Evolutionary conservation across 1,140 invertebrate species (phyloP), one percentile per base, ranked within the genome.

Genomic region (Rhagoletis pomonella): DNA sequence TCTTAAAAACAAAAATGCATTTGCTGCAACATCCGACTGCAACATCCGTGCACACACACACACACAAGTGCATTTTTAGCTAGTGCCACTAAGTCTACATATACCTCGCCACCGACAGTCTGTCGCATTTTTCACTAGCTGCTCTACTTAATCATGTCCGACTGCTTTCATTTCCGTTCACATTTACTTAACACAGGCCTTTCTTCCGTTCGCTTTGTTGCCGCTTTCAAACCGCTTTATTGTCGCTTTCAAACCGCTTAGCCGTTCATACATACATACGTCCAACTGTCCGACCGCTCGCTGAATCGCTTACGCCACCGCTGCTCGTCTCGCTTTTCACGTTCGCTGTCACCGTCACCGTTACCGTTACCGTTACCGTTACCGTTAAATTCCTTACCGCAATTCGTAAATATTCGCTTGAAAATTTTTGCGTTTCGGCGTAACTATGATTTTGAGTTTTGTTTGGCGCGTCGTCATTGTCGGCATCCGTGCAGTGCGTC

Each of bases 121-220:
- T 29, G 5, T 55, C 50, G 50, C 50, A 10, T 55, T 55, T 55
- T 10, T 44, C 73, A 55, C 17, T 69, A 5, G 17, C 44, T 55
- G n/a, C 47, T 19, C 73, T 9, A 55, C 73, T 81, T 55, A 81
- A 81, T 81, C 47, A 55, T 42, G 39, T 77, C 55, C 44, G 44
- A 77, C 73, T 9, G 44, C 73, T 39, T n/a, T 77, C 60, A 77
- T 39, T 77, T 77, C 73, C 73, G 73, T 77, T 77, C 19, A 47
- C 47, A 73, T 50, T 73, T 73, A 73, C 17, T 47, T 47, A 62
- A 9, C 42, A 50, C 42, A 73, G 39, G 44, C 73, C 47, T 6
- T 58, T 6, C 67, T 58, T 29, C 73, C 73, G 44, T 77, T 77
- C 47, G 39, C 67, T 14, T 14, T 77, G 4, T 44, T 4, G 10